Conservation (phyloP, 1,140 invertebrate genomes). For the Lepidurus arcticus region DNA sequence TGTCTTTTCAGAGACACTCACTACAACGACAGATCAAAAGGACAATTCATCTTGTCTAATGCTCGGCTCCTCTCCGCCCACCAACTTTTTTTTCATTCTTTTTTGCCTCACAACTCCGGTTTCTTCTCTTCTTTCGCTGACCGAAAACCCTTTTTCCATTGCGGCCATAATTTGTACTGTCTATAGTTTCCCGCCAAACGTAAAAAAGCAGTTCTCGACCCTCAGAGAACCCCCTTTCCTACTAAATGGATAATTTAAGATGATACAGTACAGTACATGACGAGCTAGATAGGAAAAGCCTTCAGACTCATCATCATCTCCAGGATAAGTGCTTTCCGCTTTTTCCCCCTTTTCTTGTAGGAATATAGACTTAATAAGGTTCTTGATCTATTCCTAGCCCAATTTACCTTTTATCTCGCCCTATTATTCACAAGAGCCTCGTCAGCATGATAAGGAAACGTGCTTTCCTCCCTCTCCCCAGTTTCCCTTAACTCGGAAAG, state of each 20-base stretch:
- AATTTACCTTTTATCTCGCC: slow-evolving; percentile 22
- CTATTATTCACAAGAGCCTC: slow-evolving; percentile 16
- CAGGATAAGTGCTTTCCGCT: not conserved
- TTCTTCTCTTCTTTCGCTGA: too few species aligned
- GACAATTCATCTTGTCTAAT: slow-evolving; percentile 5
- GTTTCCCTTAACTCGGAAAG: not conserved
- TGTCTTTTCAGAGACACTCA: not conserved
- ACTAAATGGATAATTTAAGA: slow-evolving; percentile 12
- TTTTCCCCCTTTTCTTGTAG: not conserved
- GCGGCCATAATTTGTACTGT: too few species aligned
- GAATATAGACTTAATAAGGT: slow-evolving; percentile 4
- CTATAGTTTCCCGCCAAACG: too few species aligned
- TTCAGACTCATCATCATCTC: not conserved
- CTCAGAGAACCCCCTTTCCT: not conserved
- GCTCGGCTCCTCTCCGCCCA: not conserved
- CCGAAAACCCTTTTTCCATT: too few species aligned
- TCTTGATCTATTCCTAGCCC: slow-evolving; percentile 18
- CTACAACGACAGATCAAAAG: slow-evolving; percentile 13
- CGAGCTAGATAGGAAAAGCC: not conserved
- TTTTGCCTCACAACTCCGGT: not conserved
- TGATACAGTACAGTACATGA: not conserved
- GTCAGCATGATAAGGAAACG: not conserved
- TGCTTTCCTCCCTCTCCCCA: not conserved
- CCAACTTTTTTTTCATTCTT: slow-evolving; percentile 16
- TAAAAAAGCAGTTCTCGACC: not conserved